Evolutionary conservation across 2,113 vertebrate genomes (phyloP).

Genomic region (Bucco capensis): DNA sequence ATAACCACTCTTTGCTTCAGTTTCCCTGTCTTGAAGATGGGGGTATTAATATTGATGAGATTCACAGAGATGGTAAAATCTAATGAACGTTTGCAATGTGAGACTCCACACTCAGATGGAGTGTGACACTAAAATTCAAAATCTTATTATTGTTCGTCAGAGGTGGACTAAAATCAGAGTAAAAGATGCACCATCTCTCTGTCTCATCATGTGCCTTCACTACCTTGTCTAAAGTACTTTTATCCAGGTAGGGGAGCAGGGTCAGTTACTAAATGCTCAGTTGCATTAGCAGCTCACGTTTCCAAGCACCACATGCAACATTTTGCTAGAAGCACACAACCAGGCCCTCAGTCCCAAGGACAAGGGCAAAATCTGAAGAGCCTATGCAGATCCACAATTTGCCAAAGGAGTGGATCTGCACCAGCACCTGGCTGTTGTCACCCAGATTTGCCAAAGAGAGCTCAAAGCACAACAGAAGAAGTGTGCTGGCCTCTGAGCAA

Average conservation of each 20-base stretch:
- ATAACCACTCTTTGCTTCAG: slow-evolving; percentile 1
- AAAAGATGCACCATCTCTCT: neutral
- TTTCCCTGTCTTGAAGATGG: neutral
- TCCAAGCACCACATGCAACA: neutral
- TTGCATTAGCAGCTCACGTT: neutral
- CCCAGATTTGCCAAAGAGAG: neutral
- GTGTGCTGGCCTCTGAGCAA: neutral
- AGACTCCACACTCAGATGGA: neutral
- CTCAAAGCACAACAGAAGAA: neutral
- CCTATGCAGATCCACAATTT: neutral
- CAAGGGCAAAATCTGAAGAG: neutral
- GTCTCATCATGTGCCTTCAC: neutral
- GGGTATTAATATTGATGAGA: slow-evolving; percentile 51
- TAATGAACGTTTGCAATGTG: neutral
- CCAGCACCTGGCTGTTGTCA: neutral
- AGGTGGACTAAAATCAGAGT: slow-evolving; percentile 25
- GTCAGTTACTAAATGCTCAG: neutral
- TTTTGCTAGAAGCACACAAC: neutral
- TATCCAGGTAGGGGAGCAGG: neutral
- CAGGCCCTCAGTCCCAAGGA: neutral
- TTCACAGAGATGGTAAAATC: slow-evolving; percentile 23
- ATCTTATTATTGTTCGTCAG: slow-evolving; percentile 20
- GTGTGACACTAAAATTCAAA: slow-evolving; percentile 32
- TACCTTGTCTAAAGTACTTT: neutral
- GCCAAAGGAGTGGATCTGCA: neutral